Evolutionary conservation across 2,888 invertebrate species (phyloP), one percentile per base, ranked within the genome.

Genomic region (Hyles lineata): DNA sequence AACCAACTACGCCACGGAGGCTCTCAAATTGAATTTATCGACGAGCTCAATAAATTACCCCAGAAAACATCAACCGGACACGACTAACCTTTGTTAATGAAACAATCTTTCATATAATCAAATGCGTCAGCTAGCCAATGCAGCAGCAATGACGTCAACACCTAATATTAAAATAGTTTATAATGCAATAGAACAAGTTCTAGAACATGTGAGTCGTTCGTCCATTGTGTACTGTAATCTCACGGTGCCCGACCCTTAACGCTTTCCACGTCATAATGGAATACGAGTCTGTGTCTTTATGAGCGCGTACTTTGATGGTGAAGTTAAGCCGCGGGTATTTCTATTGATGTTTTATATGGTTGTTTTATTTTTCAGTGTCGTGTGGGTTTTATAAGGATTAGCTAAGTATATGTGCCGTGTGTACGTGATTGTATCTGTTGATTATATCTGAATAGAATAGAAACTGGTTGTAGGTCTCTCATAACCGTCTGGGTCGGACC

Each of bases 321-420:
- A 62, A 62, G 62, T 35, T 63, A 63, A 43, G 35, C 63, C 35
- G 63, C 43, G 50, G 43, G 50, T 67, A 50, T 67, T 43, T 23
- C 67, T 50, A 62, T 67, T 50, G 43, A 43, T 17, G 8, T 17
- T 55, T n/a, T 55, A 55, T 55, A 55, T n/a, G 43, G 43, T 43
- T 43, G 55, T 55, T 43, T 43, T 43, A 15, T 43, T 15, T 55
- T 55, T 52, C 52, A 52, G 3, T 17, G 52, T 19, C 3, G 6
- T n/a, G n/a, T n/a, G n/a, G 55, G 55, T 55, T 17, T 17, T 55
- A 55, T 55, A 19, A 7, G 55, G 19, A 19, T n/a, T 55, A n/a
- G 55, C 19, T 55, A 19, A 8, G n/a, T 19, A 55, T 19, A 19
- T 19, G 55, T 19, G 55, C 11, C 15, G 43, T 43, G 43, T 43